These are phyloP conservation scores for Synanthedon tipuliformis DNA, from an alignment of 2,888 invertebrate genomes.

Conservation along the genomic window DNA sequence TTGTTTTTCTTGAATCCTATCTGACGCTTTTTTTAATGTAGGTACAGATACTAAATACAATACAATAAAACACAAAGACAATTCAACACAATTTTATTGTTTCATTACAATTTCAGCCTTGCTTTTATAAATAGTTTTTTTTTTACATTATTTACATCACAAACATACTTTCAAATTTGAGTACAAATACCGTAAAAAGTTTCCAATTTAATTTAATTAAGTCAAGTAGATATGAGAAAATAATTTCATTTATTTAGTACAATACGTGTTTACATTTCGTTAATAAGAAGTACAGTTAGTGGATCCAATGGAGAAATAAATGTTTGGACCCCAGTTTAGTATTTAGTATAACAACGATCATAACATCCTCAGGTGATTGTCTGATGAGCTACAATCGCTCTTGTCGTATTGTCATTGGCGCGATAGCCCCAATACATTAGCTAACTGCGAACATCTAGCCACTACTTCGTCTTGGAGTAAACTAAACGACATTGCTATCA, in stretches of 20 bases:
- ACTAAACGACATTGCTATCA: slow-evolving; percentile 88
- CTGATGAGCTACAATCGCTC: slow-evolving; percentile 61
- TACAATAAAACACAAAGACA: slow-evolving; percentile 15
- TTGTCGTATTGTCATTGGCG: slow-evolving; percentile 71
- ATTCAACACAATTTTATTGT: slow-evolving; percentile 68
- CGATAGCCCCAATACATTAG: slow-evolving; percentile 75
- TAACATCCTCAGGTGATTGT: slow-evolving; percentile 61
- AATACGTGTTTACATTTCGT: slow-evolving; percentile 19
- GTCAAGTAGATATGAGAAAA: slow-evolving; percentile 39
- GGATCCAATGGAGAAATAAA: slow-evolving; percentile 23
- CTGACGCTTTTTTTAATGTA: too few species aligned
- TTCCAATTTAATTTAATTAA: slow-evolving; percentile 28
- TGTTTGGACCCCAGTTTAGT: slow-evolving; percentile 20
- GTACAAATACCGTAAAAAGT: slow-evolving; percentile 64
- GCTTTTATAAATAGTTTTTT: slow-evolving; percentile 61
- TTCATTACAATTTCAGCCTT: slow-evolving; percentile 68
- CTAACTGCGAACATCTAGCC: slow-evolving; percentile 77
- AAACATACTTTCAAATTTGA: slow-evolving; percentile 36
- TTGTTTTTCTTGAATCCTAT: too few species aligned
- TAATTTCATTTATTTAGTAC: slow-evolving; percentile 25
- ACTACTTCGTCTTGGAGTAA: slow-evolving; percentile 85
- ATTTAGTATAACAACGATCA: slow-evolving; percentile 55
- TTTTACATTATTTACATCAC: slow-evolving; percentile 62
- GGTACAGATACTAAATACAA: not conserved
- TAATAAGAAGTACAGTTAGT: slow-evolving; percentile 26